Base-by-base conservation (phyloP, 2,797 vertebrate species). In the Odontamblyopus rebecca region DNA sequence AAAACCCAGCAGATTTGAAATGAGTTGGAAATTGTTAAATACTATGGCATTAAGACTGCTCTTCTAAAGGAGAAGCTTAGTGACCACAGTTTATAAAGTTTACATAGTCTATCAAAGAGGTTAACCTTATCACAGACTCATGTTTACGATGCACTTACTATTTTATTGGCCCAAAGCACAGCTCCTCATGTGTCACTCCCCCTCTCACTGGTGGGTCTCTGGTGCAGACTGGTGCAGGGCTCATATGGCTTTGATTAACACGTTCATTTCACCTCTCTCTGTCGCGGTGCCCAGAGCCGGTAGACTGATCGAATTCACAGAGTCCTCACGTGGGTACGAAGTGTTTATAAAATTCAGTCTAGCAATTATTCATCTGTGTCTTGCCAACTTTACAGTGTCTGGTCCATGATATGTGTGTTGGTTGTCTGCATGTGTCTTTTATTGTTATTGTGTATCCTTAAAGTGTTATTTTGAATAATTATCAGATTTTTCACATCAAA, bases 191-290 rank as follows among this genome's bases (percentile, higher is more conserved):
- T 63, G 9, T 63, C 4, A 2, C 5, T 30, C 32, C 13, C 18
- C 26, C 74, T 88, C 78, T 35, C 74, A 79, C 79, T 75, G 73
- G 82, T 86, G 86, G 84, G 77, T 70, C 77, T 61, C 73, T 57
- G 51, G 88, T 85, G 86, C 84, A 88, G 86, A 86, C 84, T 75
- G 80, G 80, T 85, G 84, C 75, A 87, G 86, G 74, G 89, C 86
- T 86, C 93, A 94, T 92, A 78, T 94, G 93, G 91, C 83, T 93
- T 82, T 92, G 91, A 93, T 94, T 93, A 93, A 65, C 83, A 79
- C 65, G 73, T 88, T 86, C 80, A 75, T 90, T 91, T 89, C 89
- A 88, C 85, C 88, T 88, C 83, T 79, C 75, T 83, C 85, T 92
- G 89, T 89, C 90, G 77, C 80, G 77, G 61, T 89, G 88, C 90